Evolutionary conservation across 2,113 vertebrate genomes (phyloP).

Genomic region (Mixornis gularis): DNA sequence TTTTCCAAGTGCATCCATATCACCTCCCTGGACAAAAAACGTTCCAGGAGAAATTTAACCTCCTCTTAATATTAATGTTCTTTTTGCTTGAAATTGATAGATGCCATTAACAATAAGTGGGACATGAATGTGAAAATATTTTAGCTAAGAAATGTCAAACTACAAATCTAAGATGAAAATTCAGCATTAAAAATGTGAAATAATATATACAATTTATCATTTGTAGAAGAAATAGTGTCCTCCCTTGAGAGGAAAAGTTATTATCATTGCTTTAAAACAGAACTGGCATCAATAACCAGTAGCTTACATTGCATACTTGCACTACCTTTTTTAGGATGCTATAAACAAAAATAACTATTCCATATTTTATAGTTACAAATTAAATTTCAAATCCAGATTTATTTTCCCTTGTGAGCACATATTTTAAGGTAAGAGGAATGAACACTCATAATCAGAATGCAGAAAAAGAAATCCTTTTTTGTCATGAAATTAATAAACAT

Average conservation of each 20-base stretch:
- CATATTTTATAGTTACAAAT: slow-evolving; percentile 14
- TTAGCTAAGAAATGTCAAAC: neutral
- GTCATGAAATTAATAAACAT: slow-evolving; percentile 7
- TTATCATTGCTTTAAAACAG: neutral
- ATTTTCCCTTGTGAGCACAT: neutral
- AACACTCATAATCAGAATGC: neutral
- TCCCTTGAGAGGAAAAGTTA: neutral
- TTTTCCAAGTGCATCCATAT: neutral
- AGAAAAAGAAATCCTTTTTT: neutral
- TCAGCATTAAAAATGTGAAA: neutral
- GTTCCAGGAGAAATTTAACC: neutral
- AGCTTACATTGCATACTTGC: neutral
- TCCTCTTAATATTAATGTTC: neutral
- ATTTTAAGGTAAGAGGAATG: slow-evolving; percentile 2
- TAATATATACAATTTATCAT: neutral
- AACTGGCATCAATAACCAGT: neutral
- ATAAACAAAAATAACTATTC: slow-evolving; percentile 39
- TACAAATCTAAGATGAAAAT: neutral
- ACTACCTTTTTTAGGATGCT: neutral
- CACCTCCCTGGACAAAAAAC: neutral
- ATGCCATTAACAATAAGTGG: neutral
- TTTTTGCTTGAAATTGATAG: neutral
- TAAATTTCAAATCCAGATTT: slow-evolving; percentile 34
- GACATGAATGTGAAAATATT: slow-evolving; percentile 2
- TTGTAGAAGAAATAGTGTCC: neutral